A percentile compares a stretch with the other conserved stretches of the same genome.
Conservation (phyloP, 2,113 vertebrate species). For the Oncorhynchus keta region DNA sequence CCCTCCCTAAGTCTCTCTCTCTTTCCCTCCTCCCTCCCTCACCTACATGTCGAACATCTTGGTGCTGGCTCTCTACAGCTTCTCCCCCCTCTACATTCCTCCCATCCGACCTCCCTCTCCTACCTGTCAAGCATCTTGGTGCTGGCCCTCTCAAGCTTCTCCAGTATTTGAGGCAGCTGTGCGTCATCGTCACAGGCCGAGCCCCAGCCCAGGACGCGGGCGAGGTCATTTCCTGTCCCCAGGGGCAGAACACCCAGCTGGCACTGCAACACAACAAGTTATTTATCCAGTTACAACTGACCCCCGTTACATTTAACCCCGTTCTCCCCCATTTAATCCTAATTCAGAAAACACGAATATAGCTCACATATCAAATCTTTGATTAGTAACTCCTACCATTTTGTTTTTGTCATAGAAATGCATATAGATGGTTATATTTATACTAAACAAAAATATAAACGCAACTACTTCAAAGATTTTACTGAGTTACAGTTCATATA, state of each 20-base stretch:
- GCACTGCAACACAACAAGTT: slow-evolving; percentile 71
- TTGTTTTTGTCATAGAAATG: too few species aligned
- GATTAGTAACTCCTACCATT: too few species aligned
- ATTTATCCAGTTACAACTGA: too few species aligned
- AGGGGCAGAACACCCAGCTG: slow-evolving; percentile 94
- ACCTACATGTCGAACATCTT: background rate
- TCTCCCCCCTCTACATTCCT: slow-evolving; percentile 32
- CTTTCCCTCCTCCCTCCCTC: background rate
- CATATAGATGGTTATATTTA: too few species aligned
- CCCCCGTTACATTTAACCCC: too few species aligned
- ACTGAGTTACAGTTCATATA: too few species aligned
- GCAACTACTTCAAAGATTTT: too few species aligned
- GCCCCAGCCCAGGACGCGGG: slow-evolving; percentile 94
- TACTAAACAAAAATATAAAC: too few species aligned
- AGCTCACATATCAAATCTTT: too few species aligned
- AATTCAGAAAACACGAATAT: too few species aligned
- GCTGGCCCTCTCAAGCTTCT: slow-evolving; percentile 95
- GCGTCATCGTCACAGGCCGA: slow-evolving; percentile 94
- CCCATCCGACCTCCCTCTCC: slow-evolving; percentile 1
- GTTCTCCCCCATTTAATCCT: too few species aligned
- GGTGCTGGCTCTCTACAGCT: too few species aligned
- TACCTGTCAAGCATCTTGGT: slow-evolving; percentile 98
- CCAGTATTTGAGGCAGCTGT: slow-evolving; percentile 93
- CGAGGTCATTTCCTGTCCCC: slow-evolving; percentile 95
- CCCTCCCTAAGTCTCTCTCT: background rate